Evolutionary conservation across 2,113 vertebrate species (phyloP), one percentile per base, ranked within the genome.

Genomic region (Actenoides lindsayi): DNA sequence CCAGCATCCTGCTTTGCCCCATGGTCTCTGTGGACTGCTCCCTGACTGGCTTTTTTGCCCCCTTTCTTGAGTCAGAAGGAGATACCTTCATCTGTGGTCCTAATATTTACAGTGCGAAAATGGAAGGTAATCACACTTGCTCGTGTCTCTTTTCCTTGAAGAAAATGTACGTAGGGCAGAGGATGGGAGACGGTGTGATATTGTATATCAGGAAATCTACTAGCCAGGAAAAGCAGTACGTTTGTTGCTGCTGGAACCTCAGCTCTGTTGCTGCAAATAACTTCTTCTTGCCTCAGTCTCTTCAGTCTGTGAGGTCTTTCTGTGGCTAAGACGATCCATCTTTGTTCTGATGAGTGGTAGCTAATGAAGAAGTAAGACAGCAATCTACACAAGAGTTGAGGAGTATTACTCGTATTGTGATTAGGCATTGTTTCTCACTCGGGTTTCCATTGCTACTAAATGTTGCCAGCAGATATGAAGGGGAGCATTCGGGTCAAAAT

Each of bases 311-410:
- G 64, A 23, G 24, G 67, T 73, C 31, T 59, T 85, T 35, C 35
- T 67, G 37, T 74, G 59, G 53, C 70, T 59, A 46, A 75, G 24
- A 69, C 39, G 35, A 77, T 69, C 44, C 17, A 35, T 53, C 44
- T 83, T 87, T 91, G 20, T 21, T 86, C 23, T 46, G 85, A 14
- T 73, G 90, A 92, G 83, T 67, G 80, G 41, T 2, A 81, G 37
- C 33, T 83, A 93, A 90, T 77, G 82, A 80, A 96, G 89, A 86
- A 65, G 63, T 73, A 83, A 83, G 70, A 79, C 27, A 91, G 25
- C 54, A 73, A 53, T 84, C 70, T 95, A n/a, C 53, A 70, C 27
- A 75, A 77, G 19, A 71, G 28, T 37, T 89, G 39, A 93, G 35
- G 53, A 87, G 75, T 84, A 81, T 81, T 93, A 60, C 39, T 46